Evolutionary conservation across 2,797 vertebrate genomes (phyloP).

Genomic region (Helarctos malayanus): DNA sequence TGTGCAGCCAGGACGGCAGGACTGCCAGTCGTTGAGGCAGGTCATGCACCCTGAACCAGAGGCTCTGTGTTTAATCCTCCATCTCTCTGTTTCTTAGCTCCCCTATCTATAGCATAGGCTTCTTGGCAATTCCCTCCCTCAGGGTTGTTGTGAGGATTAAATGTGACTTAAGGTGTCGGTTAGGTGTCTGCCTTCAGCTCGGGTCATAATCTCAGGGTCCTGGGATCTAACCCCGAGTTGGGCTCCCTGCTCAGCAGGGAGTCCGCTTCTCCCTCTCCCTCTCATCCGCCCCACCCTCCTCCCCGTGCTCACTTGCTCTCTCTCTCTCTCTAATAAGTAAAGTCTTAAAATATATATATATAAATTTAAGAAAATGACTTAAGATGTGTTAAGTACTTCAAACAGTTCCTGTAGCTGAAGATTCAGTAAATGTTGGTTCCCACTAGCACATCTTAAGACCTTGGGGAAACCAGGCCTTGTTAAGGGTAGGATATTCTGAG

Average conservation of each 20-base stretch:
- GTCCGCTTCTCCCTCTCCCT: background rate
- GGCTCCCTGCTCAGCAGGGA: background rate
- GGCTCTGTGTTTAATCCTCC: background rate
- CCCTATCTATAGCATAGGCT: background rate
- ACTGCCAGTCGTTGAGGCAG: background rate
- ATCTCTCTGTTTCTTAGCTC: background rate
- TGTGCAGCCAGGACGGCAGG: background rate
- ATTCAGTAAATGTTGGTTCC: background rate
- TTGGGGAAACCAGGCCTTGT: background rate
- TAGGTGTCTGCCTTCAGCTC: background rate
- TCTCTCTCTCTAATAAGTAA: background rate
- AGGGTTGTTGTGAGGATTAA: background rate
- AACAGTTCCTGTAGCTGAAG: background rate
- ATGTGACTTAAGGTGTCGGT: background rate
- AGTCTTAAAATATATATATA: background rate
- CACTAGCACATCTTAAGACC: background rate
- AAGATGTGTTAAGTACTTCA: background rate
- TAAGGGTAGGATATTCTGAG: background rate
- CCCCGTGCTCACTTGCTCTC: background rate
- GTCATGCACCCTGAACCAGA: background rate
- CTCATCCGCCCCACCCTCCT: background rate
- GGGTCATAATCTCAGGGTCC: background rate
- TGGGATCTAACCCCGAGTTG: rapidly evolving
- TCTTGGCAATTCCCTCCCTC: background rate
- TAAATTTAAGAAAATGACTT: background rate